Evolutionary conservation across 2,888 invertebrate species (phyloP).

Genomic region (Drosophila colorata): DNA sequence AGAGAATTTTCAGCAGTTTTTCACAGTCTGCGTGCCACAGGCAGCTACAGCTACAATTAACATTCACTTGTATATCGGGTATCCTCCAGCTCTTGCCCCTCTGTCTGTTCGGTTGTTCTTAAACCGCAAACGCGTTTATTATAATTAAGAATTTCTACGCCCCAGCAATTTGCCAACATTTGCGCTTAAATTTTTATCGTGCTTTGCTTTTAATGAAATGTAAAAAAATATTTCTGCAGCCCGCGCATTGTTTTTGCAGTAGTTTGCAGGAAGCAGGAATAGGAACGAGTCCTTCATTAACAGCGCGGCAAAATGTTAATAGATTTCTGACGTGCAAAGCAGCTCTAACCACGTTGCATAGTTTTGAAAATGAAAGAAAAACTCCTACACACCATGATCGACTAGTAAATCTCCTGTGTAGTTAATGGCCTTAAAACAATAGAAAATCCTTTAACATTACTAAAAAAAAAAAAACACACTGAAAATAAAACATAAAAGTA

Average conservation of each 20-base stretch:
- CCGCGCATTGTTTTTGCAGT: slow-evolving; percentile 31
- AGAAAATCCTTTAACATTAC: no score
- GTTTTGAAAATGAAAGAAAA: slow-evolving; percentile 10
- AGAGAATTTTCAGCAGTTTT: slow-evolving; percentile 1
- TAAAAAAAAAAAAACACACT: no score
- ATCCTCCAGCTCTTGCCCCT: neutral
- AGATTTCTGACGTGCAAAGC: slow-evolving; percentile 62
- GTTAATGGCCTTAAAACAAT: neutral
- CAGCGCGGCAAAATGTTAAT: slow-evolving; percentile 68
- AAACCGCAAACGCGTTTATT: slow-evolving; percentile 40
- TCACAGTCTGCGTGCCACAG: neutral
- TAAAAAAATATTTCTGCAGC: slow-evolving; percentile 49
- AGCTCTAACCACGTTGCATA: slow-evolving; percentile 17
- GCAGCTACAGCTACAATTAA: slow-evolving; percentile 13
- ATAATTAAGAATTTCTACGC: slow-evolving; percentile 64
- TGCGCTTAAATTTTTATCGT: slow-evolving; percentile 51
- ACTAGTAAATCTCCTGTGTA: neutral
- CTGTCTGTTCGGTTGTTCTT: slow-evolving; percentile 10
- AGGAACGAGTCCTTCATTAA: slow-evolving; percentile 57
- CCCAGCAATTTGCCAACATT: slow-evolving; percentile 65
- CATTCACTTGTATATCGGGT: slow-evolving; percentile 26
- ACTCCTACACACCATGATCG: neutral
- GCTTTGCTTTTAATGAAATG: slow-evolving; percentile 49
- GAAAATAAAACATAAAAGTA: no score
- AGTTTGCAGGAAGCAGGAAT: slow-evolving; percentile 3